These are phyloP conservation scores for Lymantria dispar DNA, from an alignment of 2,888 invertebrate species.

Conservation along the genomic window DNA sequence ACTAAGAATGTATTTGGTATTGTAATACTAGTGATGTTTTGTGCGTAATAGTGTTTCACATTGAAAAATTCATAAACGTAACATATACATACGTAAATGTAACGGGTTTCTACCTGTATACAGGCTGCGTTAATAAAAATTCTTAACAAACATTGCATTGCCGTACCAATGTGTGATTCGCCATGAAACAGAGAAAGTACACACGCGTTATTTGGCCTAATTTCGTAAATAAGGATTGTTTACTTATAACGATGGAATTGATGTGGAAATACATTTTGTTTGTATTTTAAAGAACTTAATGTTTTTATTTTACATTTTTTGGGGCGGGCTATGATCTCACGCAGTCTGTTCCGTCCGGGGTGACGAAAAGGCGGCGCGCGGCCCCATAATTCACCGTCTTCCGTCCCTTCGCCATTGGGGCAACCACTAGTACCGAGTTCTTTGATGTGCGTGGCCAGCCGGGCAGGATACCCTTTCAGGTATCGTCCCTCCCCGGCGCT, in stretches of 20 bases:
- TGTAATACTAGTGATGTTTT: constrained; percentile 55
- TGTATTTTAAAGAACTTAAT: neutral
- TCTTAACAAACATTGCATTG: neutral
- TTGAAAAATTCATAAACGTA: constrained; percentile 47
- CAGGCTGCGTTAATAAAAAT: constrained; percentile 9
- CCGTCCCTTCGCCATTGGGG: too few species aligned
- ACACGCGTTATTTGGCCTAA: neutral
- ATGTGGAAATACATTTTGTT: neutral
- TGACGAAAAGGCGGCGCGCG: too few species aligned
- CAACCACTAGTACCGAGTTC: too few species aligned
- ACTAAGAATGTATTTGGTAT: constrained; percentile 72
- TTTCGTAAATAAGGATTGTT: neutral
- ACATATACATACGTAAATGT: constrained; percentile 45
- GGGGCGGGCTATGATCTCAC: too few species aligned
- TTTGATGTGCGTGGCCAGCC: too few species aligned
- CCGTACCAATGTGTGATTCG: neutral
- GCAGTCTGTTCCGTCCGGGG: too few species aligned
- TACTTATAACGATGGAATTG: neutral
- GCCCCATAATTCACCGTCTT: too few species aligned
- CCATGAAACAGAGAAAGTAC: neutral
- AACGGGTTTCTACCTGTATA: constrained; percentile 35
- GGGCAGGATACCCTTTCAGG: too few species aligned
- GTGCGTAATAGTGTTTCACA: constrained; percentile 38
- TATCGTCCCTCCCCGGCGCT: too few species aligned
- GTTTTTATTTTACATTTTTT: too few species aligned